Conservation (phyloP, 1,140 invertebrate species). For the Eurosta solidaginis region DNA sequence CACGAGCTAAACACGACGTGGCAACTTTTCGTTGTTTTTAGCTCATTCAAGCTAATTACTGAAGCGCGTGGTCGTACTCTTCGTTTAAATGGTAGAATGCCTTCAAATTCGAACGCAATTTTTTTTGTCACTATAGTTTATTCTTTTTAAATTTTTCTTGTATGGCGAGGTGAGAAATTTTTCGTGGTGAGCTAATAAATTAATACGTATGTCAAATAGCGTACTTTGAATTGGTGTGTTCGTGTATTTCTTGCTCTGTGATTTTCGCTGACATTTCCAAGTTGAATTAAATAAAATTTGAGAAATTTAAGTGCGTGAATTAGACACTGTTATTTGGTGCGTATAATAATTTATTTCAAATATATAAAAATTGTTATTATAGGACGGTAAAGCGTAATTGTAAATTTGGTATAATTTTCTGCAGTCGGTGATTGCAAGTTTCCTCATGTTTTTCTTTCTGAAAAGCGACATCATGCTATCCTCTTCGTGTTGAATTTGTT, state of each 20-base stretch:
- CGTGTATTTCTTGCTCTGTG: conserved; percentile 49
- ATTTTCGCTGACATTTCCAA: conserved; percentile 57
- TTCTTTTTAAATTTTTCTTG: conserved; percentile 20
- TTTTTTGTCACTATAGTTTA: background rate
- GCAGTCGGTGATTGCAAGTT: background rate
- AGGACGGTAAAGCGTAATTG: background rate
- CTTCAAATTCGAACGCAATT: background rate
- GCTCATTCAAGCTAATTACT: background rate
- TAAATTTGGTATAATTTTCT: background rate
- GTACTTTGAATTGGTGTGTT: conserved; percentile 23
- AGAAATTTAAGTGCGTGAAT: conserved; percentile 48
- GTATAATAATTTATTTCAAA: conserved; percentile 39
- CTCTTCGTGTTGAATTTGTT: conserved; percentile 15
- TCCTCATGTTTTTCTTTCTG: background rate
- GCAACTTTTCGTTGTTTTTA: conserved; percentile 30
- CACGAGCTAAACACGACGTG: conserved; percentile 29
- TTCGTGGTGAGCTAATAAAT: background rate
- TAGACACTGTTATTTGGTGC: conserved; percentile 51
- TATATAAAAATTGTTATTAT: background rate
- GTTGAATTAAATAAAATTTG: conserved; percentile 54
- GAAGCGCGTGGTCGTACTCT: background rate
- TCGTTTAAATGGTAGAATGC: background rate
- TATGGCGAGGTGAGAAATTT: conserved; percentile 29
- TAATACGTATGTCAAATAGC: conserved; percentile 6
- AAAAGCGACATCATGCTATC: background rate